Evolutionary conservation across 2,888 invertebrate genomes (phyloP), one percentile per base, ranked within the genome.

Genomic region (Nipponacmea schrenckii): DNA sequence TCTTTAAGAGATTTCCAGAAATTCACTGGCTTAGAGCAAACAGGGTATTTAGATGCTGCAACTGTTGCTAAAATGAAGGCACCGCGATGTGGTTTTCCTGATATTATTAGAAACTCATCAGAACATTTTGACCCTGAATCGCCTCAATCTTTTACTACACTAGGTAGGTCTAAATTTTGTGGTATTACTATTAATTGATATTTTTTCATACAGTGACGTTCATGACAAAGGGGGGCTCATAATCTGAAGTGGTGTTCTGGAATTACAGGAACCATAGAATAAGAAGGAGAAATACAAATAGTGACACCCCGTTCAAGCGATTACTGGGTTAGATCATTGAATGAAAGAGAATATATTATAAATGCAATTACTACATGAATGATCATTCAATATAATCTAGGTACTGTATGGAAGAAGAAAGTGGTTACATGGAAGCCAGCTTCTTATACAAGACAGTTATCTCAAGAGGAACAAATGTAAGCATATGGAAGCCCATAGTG

Each of bases 51-150:
- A 15, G 80, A 86, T 77, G 48, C 70, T 10, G 69, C 71, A 26
- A 86, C 86, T 0, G 15, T 77, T 12, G 44, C 62, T 8, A 80
- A 79, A 75, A 85, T 86, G 83, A 68, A 65, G 44, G 70, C 72
- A 68, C 85, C 85, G 50, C 78, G 86, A 17, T 86, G 86, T 77
- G 86, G 86, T 12, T 75, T 84, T 62, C 75, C 80, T 2, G 85
- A 86, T 75, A 76, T 77, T 24, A 67, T 48, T 5, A 26, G 56
- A 20, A 56, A 56, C 24, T 12, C 56, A 0, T 24, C 20, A 12
- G 24, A 14, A 65, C 46, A 68, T 17, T 45, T 44, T 26, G 70
- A 71, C 48, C 74, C 69, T 12, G 46, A n/a, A 4, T 20, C 26
- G 10, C 72, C 74, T 0, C 68, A 65, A 14, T 45, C 67, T 27